These are phyloP conservation scores for Dissostichus mawsoni DNA, from an alignment of 2,113 vertebrate species.

Conservation along the genomic window DNA sequence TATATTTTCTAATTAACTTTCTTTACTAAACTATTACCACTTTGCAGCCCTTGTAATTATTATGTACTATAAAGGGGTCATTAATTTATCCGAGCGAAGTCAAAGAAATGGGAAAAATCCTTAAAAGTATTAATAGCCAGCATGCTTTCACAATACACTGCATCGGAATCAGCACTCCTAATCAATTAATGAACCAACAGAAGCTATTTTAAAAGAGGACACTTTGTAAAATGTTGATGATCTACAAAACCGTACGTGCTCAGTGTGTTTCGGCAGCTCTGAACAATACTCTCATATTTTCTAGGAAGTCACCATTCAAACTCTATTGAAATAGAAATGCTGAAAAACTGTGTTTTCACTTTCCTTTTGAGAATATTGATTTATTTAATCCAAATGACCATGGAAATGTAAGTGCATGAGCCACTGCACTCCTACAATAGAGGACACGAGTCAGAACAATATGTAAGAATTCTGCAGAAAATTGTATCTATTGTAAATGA, in stretches of 20 bases:
- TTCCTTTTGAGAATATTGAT: constrained; percentile 66
- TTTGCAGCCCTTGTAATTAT: background rate
- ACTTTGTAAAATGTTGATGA: constrained; percentile 43
- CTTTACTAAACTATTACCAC: background rate
- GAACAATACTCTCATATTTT: constrained; percentile 25
- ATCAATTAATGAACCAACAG: constrained; percentile 69
- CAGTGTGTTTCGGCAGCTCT: constrained; percentile 2
- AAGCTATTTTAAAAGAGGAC: constrained; percentile 48
- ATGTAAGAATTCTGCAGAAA: constrained; percentile 56
- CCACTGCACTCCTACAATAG: constrained; percentile 72
- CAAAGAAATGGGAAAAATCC: constrained; percentile 8
- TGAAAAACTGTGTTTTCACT: constrained; percentile 23
- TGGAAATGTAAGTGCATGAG: constrained; percentile 77
- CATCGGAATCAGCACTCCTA: constrained; percentile 11
- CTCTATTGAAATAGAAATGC: constrained; percentile 31
- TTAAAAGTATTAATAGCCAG: constrained; percentile 35
- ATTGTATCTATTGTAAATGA: constrained; percentile 57
- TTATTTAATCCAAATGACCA: constrained; percentile 76
- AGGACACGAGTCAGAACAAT: constrained; percentile 70
- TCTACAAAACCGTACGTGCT: constrained; percentile 9
- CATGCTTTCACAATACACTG: constrained; percentile 58
- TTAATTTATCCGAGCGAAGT: background rate
- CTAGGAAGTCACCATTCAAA: constrained; percentile 36
- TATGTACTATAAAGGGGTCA: background rate
- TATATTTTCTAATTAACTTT: too few species aligned